phyloP scores from a whole-genome alignment of 2,797 vertebrate genomes.

The Miichthys miiuy region DNA sequence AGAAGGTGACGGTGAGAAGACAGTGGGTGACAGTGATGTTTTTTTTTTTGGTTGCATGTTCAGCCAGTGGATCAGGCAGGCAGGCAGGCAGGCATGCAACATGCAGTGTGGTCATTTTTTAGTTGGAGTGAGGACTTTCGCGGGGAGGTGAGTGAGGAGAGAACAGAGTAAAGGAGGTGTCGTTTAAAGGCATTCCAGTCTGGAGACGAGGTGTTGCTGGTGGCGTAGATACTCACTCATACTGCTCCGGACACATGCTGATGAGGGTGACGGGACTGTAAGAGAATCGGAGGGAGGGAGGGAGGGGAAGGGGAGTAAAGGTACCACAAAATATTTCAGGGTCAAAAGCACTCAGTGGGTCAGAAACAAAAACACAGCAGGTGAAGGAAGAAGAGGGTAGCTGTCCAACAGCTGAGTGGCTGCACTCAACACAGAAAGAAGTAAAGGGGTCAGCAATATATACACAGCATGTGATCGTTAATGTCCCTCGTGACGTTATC shows the following conservation, averaged over 20 bases:
- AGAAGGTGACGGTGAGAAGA: conserved; percentile 40
- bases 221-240: conserved; percentile 94
- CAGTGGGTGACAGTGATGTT: conserved; percentile 17
- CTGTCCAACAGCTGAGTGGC: conserved; percentile 23
- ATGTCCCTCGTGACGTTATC: background rate
- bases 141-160: conserved; percentile 22
- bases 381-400: conserved; percentile 43
- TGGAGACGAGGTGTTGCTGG: conserved; percentile 50
- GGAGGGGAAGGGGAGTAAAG: conserved; percentile 60
- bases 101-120: conserved; percentile 72
- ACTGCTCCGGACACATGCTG: conserved; percentile 99
- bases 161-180: conserved; percentile 38
- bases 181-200: conserved; percentile 71
- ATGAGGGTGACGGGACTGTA: conserved; percentile 98
- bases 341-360: conserved; percentile 61
- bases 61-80: conserved; percentile 62
- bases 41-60: conserved; percentile 51
- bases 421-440: conserved; percentile 16
- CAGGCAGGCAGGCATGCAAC: conserved; percentile 70
- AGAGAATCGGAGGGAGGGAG: conserved; percentile 70
- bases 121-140: conserved; percentile 33
- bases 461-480: background rate
- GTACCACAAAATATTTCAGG: conserved; percentile 73
- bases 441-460: conserved; percentile 15
- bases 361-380: conserved; percentile 60